These are phyloP conservation scores for Tetropium fuscum DNA, from an alignment of 2,888 invertebrate species.

Conservation along the genomic window DNA sequence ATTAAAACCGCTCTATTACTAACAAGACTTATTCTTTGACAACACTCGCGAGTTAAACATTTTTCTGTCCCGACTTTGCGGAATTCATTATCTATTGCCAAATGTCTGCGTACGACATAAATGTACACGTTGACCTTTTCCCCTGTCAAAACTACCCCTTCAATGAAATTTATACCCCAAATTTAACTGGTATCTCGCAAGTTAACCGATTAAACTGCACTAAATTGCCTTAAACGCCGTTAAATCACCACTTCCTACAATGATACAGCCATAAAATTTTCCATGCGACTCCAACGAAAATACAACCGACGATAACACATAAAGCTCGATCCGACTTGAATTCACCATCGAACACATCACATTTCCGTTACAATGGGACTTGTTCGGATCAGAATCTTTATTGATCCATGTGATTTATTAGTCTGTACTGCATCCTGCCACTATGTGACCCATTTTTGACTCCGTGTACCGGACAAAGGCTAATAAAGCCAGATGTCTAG, in stretches of 20 bases:
- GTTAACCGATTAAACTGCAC: neutral
- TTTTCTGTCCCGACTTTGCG: too few species aligned
- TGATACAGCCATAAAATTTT: conserved; percentile 10
- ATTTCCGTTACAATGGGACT: conserved; percentile 31
- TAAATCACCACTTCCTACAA: conserved; percentile 9
- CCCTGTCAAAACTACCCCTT: neutral
- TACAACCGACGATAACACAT: neutral
- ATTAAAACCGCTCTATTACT: too few species aligned
- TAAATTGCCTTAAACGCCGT: conserved; percentile 10
- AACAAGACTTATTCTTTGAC: too few species aligned
- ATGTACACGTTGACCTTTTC: conserved; percentile 1
- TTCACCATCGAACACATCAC: conserved; percentile 16
- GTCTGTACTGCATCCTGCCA: conserved; percentile 31
- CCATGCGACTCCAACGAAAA: conserved; percentile 5
- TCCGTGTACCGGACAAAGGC: conserved; percentile 6
- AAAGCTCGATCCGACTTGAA: neutral
- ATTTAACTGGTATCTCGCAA: conserved; percentile 11
- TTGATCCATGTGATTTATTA: conserved; percentile 45
- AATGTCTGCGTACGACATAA: neutral
- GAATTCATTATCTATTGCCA: too few species aligned
- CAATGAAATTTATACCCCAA: conserved; percentile 5
- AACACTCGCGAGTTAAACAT: too few species aligned
- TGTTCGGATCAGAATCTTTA: conserved; percentile 45
- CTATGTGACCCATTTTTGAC: conserved; percentile 47
- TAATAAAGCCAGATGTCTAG: conserved; percentile 21